Base-by-base conservation (phyloP, 2,797 vertebrate species). In the Cygnus olor region DNA sequence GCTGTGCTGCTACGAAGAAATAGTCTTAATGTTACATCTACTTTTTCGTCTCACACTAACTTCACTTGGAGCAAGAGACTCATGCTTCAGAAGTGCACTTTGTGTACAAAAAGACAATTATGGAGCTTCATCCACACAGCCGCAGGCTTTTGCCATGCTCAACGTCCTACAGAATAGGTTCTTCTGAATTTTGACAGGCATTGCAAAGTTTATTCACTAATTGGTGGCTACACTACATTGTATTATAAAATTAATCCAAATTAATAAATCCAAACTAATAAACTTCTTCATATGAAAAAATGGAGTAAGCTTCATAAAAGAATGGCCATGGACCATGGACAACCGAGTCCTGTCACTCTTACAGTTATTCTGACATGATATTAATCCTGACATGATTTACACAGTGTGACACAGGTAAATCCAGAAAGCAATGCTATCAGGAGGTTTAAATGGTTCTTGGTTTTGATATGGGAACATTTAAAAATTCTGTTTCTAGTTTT, bases 211-310 rank as follows among this genome's bases (percentile, higher is more conserved):
- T 51, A 76, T 70, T 36, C 44, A 81, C 30, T 77, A 88, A 86
- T 72, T 89, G 68, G 63, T 63, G 32, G 44, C 63, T 81, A 77
- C 54, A 27, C 63, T 65, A 83, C 56, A 27, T 73, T 61, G 42
- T 22, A 78, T 15, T 66, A 63, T 27, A 79, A 70, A 93, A 80
- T 60, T 56, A 92, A 85, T 64, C 45, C 56, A 86, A 89, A 74
- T 44, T 87, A 90, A 79, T 76, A 60, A 92, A 85, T 64, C 45
- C 56, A 86, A 89, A 74, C 47, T 87, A 90, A 79, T 76, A 60
- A 83, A 69, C 36, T 84, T 85, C 81, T 74, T 89, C 60, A 79
- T 1, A 2, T 70, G 78, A 80, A 70, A 72, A 94, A 86, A 57
- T 36, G 57, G 69, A 83, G 21, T 27, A 72, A 72, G 58, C 64